A percentile compares a stretch with the other conserved stretches of the same genome.
Evolutionary conservation across 1,140 invertebrate species (phyloP).

Genomic region (Megalopta genalis): DNA sequence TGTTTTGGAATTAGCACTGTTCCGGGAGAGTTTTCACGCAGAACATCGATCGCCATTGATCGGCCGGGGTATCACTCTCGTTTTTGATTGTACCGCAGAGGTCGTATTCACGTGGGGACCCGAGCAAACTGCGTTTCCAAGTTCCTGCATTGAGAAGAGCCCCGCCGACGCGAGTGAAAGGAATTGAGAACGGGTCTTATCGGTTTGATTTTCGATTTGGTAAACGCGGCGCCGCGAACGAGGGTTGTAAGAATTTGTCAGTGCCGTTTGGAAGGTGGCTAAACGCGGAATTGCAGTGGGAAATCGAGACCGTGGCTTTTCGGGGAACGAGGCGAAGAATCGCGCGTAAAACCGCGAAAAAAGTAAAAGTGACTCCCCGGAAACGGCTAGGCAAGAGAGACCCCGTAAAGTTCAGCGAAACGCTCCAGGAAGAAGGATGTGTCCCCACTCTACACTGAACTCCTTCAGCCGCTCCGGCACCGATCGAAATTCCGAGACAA

Average conservation of each 20-base stretch:
- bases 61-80: slow-evolving; percentile 19
- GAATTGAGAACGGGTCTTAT: neutral
- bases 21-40: slow-evolving; percentile 19
- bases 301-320: too few relatives aligned
- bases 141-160: too few relatives aligned
- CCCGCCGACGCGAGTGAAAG: neutral
- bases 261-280: too few relatives aligned
- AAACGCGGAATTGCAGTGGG: too few relatives aligned
- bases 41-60: slow-evolving; percentile 42
- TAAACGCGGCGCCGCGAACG: too few relatives aligned
- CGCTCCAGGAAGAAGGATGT: slow-evolving; percentile 36
- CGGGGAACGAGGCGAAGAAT: neutral
- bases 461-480: neutral
- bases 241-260: neutral
- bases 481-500: slow-evolving; percentile 46
- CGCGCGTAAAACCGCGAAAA: neutral
- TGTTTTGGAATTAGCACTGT: slow-evolving; percentile 71
- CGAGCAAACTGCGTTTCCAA: too few relatives aligned
- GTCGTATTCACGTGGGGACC: too few relatives aligned
- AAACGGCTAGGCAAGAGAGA: slow-evolving; percentile 16
- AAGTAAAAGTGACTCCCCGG: slow-evolving; percentile 45
- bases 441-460: neutral
- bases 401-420: slow-evolving; percentile 20
- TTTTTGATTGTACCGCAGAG: slow-evolving; percentile 15
- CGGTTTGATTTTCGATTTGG: neutral